Percentiles rank a stretch among this genome's conserved stretches.
phyloP scores from a whole-genome alignment of 2,888 invertebrate genomes.

The Polymixis flavicincta region DNA sequence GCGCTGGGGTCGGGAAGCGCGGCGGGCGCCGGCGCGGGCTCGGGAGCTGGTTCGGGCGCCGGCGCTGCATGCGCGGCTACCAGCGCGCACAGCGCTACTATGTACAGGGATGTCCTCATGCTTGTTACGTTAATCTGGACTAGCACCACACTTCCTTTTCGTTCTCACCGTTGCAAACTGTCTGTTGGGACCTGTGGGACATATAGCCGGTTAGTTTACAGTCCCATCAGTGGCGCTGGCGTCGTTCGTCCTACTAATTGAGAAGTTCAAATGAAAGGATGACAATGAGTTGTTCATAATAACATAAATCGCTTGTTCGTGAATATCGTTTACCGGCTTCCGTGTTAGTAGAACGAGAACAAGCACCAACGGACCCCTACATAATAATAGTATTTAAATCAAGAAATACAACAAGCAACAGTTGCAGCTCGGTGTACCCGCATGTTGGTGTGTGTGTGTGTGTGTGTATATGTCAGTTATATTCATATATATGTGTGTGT shows the following conservation, averaged over 20 bases:
- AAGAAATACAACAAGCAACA: conserved; percentile 4
- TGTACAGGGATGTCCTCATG: conserved; percentile 77
- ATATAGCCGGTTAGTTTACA: conserved; percentile 31
- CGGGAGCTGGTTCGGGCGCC: conserved; percentile 71
- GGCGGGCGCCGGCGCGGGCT: conserved; percentile 72
- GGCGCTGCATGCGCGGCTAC: conserved; percentile 69
- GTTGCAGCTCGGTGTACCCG: conserved; percentile 49
- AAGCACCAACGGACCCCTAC: background rate
- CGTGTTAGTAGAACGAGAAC: background rate
- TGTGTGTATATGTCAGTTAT: conserved; percentile 5
- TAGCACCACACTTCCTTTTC: conserved; percentile 37
- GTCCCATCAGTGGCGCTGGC: background rate
- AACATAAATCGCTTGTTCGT: background rate
- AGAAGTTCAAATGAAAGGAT: background rate
- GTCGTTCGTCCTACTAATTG: background rate
- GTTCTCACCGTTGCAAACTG: conserved; percentile 70
- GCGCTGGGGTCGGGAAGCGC: conserved; percentile 75
- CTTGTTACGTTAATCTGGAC: conserved; percentile 47
- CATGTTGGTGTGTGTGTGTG: conserved; percentile 28
- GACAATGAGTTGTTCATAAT: background rate
- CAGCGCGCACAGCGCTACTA: conserved; percentile 73
- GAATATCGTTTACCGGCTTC: conserved; percentile 1
- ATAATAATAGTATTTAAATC: background rate
- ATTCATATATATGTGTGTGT: conserved; percentile 11
- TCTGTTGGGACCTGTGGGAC: conserved; percentile 68